Evolutionary conservation across 2,113 vertebrate genomes (phyloP).

Genomic region (Tamias sibiricus): DNA sequence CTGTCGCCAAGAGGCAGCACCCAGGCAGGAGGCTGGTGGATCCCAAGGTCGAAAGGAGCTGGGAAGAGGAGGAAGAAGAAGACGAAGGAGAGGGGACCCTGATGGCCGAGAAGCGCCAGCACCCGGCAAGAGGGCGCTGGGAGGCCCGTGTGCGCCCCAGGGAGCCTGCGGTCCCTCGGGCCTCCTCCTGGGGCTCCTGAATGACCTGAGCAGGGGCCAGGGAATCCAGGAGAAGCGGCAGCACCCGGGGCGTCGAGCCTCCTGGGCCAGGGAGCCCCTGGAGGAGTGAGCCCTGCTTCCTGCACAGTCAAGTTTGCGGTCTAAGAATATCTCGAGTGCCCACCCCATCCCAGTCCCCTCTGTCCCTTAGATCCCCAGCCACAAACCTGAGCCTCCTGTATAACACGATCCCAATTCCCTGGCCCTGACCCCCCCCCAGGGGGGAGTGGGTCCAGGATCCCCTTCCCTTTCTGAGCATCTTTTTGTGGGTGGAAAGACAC

Average conservation of each 20-base stretch:
- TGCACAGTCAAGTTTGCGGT: neutral
- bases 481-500: neutral
- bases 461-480: neutral
- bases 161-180: conserved; percentile 85
- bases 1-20: conserved; percentile 82
- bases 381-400: neutral
- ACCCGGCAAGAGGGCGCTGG: conserved; percentile 91
- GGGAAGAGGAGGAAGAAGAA: conserved; percentile 81
- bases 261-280: conserved; percentile 82
- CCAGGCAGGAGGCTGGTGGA: conserved; percentile 86
- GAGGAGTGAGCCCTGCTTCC: conserved; percentile 82
- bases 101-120: conserved; percentile 89
- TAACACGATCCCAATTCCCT: neutral
- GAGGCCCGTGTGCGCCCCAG: conserved; percentile 87
- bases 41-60: conserved; percentile 67
- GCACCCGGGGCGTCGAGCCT: conserved; percentile 91
- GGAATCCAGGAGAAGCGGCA: conserved; percentile 90
- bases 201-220: conserved; percentile 85
- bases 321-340: neutral
- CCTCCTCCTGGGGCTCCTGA: conserved; percentile 90
- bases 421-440: neutral
- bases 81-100: conserved; percentile 80
- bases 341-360: neutral
- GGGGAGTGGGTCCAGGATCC: neutral
- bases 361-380: neutral